Conservation (phyloP, 2,888 invertebrate genomes). For the Sarcophaga caerulescens region DNA sequence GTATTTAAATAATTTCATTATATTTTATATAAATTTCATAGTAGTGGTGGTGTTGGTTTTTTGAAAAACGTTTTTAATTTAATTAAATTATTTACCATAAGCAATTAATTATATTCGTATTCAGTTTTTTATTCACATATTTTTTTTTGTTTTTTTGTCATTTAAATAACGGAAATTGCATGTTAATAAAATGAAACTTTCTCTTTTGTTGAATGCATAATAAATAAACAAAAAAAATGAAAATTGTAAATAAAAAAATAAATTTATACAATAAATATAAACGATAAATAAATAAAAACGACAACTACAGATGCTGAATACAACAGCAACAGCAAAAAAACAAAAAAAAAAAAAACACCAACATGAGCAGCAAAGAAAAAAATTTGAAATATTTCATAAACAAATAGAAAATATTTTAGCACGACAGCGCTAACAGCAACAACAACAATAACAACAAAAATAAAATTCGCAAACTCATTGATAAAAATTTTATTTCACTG, state of each 20-base stretch:
- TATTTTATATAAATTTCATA: too few relatives aligned
- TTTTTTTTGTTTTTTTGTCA: too few relatives aligned
- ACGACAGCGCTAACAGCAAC: slow-evolving; percentile 7
- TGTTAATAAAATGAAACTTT: slow-evolving; percentile 57
- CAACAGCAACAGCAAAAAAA: not conserved
- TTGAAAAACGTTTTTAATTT: too few relatives aligned
- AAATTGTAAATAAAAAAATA: slow-evolving; percentile 17
- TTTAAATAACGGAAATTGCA: slow-evolving; percentile 50
- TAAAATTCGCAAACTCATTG: slow-evolving; percentile 43
- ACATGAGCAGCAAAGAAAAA: not conserved
- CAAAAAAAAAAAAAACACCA: not conserved
- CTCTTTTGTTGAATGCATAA: slow-evolving; percentile 61
- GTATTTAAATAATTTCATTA: too few relatives aligned
- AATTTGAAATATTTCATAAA: slow-evolving; percentile 3
- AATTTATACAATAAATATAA: slow-evolving; percentile 52
- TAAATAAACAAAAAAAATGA: slow-evolving; percentile 53
- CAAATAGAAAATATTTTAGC: slow-evolving; percentile 37
- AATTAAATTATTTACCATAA: slow-evolving; percentile 35
- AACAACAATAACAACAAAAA: not conserved
- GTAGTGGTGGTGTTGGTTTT: too few relatives aligned
- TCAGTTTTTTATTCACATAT: not conserved
- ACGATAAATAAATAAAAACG: slow-evolving; percentile 12
- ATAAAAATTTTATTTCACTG: slow-evolving; percentile 26
- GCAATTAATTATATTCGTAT: slow-evolving; percentile 23
- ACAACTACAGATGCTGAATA: slow-evolving; percentile 8